phyloP scores from a whole-genome alignment of 2,113 vertebrate genomes.

The Scartelaos histophorus region DNA sequence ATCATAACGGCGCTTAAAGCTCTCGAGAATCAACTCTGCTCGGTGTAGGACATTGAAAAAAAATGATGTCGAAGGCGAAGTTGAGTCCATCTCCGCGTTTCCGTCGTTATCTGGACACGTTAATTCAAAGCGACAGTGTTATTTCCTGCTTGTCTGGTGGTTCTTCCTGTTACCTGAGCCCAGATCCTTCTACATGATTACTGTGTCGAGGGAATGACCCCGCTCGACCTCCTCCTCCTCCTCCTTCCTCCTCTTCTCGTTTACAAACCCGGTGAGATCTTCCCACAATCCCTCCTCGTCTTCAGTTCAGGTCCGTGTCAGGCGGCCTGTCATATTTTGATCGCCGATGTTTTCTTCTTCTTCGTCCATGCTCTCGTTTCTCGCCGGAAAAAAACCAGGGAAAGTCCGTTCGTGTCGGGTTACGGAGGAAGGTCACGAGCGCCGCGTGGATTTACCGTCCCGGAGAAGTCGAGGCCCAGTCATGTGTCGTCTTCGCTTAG shows the following conservation, averaged over 20 bases:
- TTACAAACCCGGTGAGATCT: slow-evolving; percentile 24
- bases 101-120: slow-evolving; percentile 35
- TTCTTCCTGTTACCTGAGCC: slow-evolving; percentile 68
- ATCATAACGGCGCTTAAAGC: too few relatives aligned
- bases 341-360: slow-evolving; percentile 28
- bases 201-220: slow-evolving; percentile 45
- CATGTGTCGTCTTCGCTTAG: slow-evolving; percentile 17
- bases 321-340: slow-evolving; percentile 39
- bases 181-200: slow-evolving; percentile 43
- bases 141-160: slow-evolving; percentile 65
- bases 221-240: slow-evolving; percentile 36
- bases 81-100: not conserved
- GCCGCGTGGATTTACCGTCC: slow-evolving; percentile 26
- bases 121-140: slow-evolving; percentile 71
- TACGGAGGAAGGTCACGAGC: slow-evolving; percentile 44
- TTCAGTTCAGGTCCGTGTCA: slow-evolving; percentile 30
- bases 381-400: slow-evolving; percentile 8
- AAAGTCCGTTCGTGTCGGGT: slow-evolving; percentile 39
- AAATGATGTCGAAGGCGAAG: slow-evolving; percentile 10
- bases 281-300: slow-evolving; percentile 30
- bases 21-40: too few relatives aligned
- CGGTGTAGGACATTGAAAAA: too few relatives aligned
- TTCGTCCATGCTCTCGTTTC: slow-evolving; percentile 2
- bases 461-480: slow-evolving; percentile 12
- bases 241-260: slow-evolving; percentile 18